These are phyloP conservation scores for Ptychadena robeensis DNA, from an alignment of 2,797 vertebrate species.

Conservation along the genomic window DNA sequence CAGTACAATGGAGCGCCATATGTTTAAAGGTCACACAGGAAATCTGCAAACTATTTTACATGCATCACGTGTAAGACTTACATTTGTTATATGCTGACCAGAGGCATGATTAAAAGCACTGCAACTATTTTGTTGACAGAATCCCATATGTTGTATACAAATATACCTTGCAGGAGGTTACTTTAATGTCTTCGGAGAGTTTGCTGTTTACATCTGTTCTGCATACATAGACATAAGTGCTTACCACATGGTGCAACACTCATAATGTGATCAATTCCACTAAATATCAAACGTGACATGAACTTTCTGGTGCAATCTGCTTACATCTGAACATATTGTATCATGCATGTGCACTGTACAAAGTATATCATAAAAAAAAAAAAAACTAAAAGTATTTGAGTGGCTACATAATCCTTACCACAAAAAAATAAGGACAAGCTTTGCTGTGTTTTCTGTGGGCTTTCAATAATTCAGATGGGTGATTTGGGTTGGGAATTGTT, in stretches of 20 bases:
- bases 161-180: constrained; percentile 23
- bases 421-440: no score
- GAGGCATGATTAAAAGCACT: constrained; percentile 28
- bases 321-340: no score
- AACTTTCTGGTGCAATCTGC: not conserved
- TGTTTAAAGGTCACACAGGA: constrained; percentile 37
- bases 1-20: constrained; percentile 15
- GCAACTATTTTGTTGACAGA: constrained; percentile 34
- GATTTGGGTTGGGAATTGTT: no score
- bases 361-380: no score
- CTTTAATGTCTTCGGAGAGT: constrained; percentile 19
- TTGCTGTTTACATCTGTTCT: constrained; percentile 25
- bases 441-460: no score
- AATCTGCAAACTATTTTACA: constrained; percentile 53
- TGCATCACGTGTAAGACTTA: constrained; percentile 32
- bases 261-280: not conserved
- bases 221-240: not conserved
- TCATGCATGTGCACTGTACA: no score
- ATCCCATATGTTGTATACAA: constrained; percentile 50
- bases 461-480: no score
- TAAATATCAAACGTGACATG: not conserved
- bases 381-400: no score
- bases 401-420: no score
- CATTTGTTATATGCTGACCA: constrained; percentile 48
- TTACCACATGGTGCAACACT: not conserved